These are phyloP conservation scores for Gordius sp. DNA, from an alignment of 2,888 invertebrate genomes.

Conservation along the genomic window DNA sequence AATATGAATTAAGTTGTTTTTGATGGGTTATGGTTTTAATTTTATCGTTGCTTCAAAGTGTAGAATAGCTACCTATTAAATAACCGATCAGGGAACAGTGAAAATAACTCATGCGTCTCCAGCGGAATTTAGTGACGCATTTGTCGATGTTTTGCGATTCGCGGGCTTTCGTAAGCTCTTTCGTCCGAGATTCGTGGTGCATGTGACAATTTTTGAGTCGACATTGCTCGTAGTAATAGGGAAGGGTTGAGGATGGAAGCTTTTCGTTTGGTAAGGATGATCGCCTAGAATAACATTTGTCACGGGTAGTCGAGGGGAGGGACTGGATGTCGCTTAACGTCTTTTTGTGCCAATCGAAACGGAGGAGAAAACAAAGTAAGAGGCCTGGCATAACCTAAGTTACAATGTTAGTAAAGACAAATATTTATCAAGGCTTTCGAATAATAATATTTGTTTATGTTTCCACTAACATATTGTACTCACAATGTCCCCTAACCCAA, in stretches of 20 bases:
- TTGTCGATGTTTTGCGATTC: too few relatives aligned
- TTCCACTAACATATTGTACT: conserved; percentile 25
- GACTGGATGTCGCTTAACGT: conserved; percentile 42
- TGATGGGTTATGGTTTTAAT: not conserved
- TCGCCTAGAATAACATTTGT: too few relatives aligned
- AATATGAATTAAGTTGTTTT: too few relatives aligned
- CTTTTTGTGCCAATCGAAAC: conserved; percentile 89
- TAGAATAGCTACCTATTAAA: conserved; percentile 45
- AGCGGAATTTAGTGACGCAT: conserved; percentile 24
- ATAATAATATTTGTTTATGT: too few relatives aligned
- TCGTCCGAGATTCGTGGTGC: too few relatives aligned
- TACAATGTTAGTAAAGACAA: not conserved
- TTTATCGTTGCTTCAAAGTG: not conserved
- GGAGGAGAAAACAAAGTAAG: conserved; percentile 69
- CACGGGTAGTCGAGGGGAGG: too few relatives aligned
- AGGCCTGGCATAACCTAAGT: conserved; percentile 67
- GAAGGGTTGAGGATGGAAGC: too few relatives aligned
- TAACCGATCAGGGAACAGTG: conserved; percentile 91
- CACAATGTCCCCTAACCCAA: conserved; percentile 42
- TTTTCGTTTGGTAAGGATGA: too few relatives aligned
- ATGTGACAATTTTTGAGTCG: too few relatives aligned
- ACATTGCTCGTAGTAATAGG: too few relatives aligned
- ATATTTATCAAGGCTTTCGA: not conserved
- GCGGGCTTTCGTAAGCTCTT: too few relatives aligned
- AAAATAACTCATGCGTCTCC: conserved; percentile 48